A percentile compares a stretch with the other conserved stretches of the same genome.
Evolutionary conservation across 2,888 invertebrate species (phyloP).

Genomic region (Ommatoiulus sabulosus): DNA sequence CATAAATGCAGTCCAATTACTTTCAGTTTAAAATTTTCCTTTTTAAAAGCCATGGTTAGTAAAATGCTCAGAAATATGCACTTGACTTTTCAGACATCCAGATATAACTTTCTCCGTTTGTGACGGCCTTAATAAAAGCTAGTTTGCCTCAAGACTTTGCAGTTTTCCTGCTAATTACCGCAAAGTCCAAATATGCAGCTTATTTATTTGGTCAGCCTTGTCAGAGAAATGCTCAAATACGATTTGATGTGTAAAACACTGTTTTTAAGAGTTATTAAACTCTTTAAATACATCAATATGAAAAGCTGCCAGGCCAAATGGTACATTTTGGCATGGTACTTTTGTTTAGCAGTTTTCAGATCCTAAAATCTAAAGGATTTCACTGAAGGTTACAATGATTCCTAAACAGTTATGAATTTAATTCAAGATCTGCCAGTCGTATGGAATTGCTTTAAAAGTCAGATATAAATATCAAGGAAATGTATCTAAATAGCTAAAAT

Average conservation of each 20-base stretch:
- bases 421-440: background rate
- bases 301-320: background rate
- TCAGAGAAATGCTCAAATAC: background rate
- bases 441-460: background rate
- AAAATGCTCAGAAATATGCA: too few relatives aligned
- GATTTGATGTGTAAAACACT: background rate
- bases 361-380: background rate
- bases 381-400: background rate
- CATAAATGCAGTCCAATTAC: too few relatives aligned
- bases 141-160: too few relatives aligned
- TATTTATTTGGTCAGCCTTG: background rate
- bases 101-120: too few relatives aligned
- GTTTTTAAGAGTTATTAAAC: background rate
- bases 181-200: too few relatives aligned
- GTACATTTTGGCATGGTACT: background rate
- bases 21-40: too few relatives aligned
- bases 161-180: too few relatives aligned
- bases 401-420: slow-evolving; percentile 4
- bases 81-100: too few relatives aligned
- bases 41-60: too few relatives aligned
- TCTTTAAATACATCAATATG: background rate
- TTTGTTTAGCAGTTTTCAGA: background rate
- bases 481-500: slow-evolving; percentile 31
- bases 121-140: too few relatives aligned
- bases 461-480: slow-evolving; percentile 32